Conservation (phyloP, 2,113 vertebrate species). For the Centrocercus urophasianus region DNA sequence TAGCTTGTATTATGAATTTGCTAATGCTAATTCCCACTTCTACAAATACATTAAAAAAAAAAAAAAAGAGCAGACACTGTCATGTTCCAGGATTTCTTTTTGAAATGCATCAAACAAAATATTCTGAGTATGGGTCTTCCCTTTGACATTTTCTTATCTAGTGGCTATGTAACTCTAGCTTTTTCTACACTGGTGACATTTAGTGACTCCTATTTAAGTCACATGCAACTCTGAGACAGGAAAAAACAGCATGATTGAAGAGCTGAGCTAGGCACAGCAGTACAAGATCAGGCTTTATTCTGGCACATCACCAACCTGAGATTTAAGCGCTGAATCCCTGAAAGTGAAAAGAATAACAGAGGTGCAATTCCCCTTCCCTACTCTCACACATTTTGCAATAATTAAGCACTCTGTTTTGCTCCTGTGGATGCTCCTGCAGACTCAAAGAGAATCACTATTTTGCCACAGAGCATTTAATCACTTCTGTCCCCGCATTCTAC, state of each 20-base stretch:
- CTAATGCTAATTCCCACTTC: neutral
- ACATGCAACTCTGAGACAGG: neutral
- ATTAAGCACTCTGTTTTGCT: neutral
- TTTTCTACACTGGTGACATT: constrained; percentile 1
- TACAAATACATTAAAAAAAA: neutral
- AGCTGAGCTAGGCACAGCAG: neutral
- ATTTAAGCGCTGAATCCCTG: neutral
- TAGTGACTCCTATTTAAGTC: neutral
- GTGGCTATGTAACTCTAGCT: neutral
- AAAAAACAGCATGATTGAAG: neutral
- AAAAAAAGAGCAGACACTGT: neutral
- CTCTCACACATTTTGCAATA: neutral
- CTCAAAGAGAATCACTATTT: neutral
- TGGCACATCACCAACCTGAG: neutral
- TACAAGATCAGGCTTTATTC: neutral
- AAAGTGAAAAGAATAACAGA: neutral
- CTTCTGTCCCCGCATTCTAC: neutral
- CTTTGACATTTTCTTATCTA: constrained; percentile 10
- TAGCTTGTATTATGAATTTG: neutral
- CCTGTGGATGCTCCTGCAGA: neutral
- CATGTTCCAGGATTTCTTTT: neutral
- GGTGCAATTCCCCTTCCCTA: neutral
- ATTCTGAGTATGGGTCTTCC: neutral
- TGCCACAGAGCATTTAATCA: neutral
- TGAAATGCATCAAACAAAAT: neutral